phyloP scores from a whole-genome alignment of 2,797 vertebrate species.

The Gastrophryne carolinensis region DNA sequence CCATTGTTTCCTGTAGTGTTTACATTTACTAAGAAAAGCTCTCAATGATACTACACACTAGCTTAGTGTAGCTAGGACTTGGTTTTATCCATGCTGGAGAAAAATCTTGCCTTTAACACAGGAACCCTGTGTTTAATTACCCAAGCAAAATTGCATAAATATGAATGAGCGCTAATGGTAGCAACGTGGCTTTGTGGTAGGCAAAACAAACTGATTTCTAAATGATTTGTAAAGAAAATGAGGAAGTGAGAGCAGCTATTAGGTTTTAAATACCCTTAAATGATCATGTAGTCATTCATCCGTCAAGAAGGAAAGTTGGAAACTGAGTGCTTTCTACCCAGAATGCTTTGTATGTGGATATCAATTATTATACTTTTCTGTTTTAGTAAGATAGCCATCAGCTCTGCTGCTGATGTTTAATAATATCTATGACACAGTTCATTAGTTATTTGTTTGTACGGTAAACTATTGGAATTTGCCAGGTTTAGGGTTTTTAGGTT shows the following conservation, averaged over 20 bases:
- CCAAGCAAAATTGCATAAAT: conserved; percentile 85
- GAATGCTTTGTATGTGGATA: conserved; percentile 13
- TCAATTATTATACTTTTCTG: not conserved
- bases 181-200: conserved; percentile 75
- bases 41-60: conserved; percentile 46
- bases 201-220: conserved; percentile 80
- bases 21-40: conserved; percentile 13
- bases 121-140: conserved; percentile 81
- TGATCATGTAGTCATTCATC: conserved; percentile 74
- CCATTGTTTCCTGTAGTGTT: not conserved
- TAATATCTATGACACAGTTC: too few species aligned
- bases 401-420: too few species aligned
- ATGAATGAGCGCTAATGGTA: conserved; percentile 82
- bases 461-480: too few species aligned
- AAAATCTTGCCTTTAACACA: conserved; percentile 76
- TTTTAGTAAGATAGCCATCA: too few species aligned
- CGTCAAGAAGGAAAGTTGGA: conserved; percentile 59
- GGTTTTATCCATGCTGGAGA: conserved; percentile 71
- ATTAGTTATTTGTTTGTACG: too few species aligned
- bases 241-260: conserved; percentile 73
- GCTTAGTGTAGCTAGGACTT: conserved; percentile 74
- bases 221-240: conserved; percentile 83
- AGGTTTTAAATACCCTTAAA: conserved; percentile 72
- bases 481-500: too few species aligned
- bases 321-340: conserved; percentile 17